Base-by-base conservation (phyloP, 2,888 invertebrate species). In the Plemyria rubiginata region DNA sequence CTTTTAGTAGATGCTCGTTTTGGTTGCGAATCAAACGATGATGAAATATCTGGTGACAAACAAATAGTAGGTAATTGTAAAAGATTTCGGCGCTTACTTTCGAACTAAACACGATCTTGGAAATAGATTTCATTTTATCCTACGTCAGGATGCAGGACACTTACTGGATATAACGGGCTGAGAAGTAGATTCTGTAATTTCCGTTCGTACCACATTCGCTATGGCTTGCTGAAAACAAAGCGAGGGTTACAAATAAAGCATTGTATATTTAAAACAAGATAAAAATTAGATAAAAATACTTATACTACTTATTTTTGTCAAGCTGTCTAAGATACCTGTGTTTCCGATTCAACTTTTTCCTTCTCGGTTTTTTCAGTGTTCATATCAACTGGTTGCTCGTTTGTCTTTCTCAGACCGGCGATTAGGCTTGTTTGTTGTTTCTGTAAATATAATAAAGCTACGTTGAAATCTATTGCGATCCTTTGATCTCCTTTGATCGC, bases 381-480 rank as follows among this genome's bases (percentile, higher is more conserved):
- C 70, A 94, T 90, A 54, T 94, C 94, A 0, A 93, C 86, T 11
- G 93, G 89, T 67, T 94, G 92, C 81, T 97, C 97, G 75, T 97
- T 97, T 0, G 97, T 97, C 29, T 98, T 98, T 56, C 99, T 94
- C 57, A 99, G 88, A 8, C 98, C 98, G 4, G 97, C 98, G 54
- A 99, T 96, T 13, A 99, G 90, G 81, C 97, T 98, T 65, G 97
- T 98, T 90, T 98, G 98, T 86, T 98, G 98, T 87, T 97, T 98
- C 98, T 98, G 89, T 60, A 41, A 51, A 45, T 11, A 13, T 9
- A 55, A 38, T 15, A 50, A 51, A 43, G 15, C 4, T 15, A 38
- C 2, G 36, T 11, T 38, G 8, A 11, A 38, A 38, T 11, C 11
- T 11, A 38, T 32, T 22, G 22, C 22, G 22, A 22, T 22, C 22